A percentile compares a stretch with the other conserved stretches of the same genome.
Conservation (phyloP, 2,888 invertebrate species). For the Oegoconia quadripuncta region DNA sequence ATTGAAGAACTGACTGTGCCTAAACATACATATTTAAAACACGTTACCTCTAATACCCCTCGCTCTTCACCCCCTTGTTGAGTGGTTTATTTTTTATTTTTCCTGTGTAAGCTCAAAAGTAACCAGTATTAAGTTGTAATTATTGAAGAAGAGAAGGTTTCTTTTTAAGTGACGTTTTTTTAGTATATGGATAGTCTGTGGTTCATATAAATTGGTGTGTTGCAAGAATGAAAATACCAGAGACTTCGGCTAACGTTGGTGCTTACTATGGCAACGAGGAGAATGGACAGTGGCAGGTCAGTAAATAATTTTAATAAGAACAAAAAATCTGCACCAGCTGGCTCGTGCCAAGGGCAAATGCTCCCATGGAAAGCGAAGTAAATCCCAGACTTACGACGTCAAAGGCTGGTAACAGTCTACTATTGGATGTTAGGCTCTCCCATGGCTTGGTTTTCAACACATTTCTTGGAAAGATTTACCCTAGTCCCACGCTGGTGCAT, state of each 20-base stretch:
- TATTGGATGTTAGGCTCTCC: too few species aligned
- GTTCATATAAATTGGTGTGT: conserved; percentile 34
- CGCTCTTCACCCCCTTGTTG: too few species aligned
- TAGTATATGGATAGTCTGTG: conserved; percentile 20
- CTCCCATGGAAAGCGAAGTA: too few species aligned
- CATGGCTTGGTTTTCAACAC: too few species aligned
- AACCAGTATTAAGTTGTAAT: conserved; percentile 19
- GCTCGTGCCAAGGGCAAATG: too few species aligned
- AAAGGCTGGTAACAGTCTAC: too few species aligned
- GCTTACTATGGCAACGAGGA: conserved; percentile 71
- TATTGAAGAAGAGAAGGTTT: conserved; percentile 14
- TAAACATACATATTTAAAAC: conserved; percentile 22
- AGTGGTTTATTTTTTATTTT: conserved; percentile 10
- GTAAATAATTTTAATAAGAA: conserved; percentile 14
- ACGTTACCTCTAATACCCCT: conserved; percentile 14
- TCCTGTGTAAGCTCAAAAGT: conserved; percentile 19
- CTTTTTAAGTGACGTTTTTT: background rate
- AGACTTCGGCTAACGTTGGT: conserved; percentile 62
- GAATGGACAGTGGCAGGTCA: conserved; percentile 71
- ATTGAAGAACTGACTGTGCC: conserved; percentile 40
- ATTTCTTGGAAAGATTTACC: too few species aligned
- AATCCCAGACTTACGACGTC: too few species aligned
- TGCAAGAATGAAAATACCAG: conserved; percentile 70
- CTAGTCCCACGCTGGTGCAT: too few species aligned
- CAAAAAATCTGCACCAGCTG: too few species aligned